These are phyloP conservation scores for Nymphalis c-album DNA, from an alignment of 2,888 invertebrate species.

Conservation along the genomic window DNA sequence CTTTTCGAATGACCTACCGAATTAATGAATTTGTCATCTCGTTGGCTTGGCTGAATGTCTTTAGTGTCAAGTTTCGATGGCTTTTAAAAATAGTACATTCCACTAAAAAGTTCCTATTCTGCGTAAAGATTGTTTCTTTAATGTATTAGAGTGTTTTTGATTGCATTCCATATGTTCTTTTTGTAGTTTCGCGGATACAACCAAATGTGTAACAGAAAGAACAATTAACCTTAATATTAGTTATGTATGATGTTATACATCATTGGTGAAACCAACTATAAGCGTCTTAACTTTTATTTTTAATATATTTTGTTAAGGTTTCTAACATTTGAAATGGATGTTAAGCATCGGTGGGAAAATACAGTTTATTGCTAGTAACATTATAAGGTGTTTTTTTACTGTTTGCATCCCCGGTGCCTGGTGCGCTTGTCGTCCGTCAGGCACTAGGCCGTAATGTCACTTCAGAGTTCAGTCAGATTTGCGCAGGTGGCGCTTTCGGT, in stretches of 20 bases:
- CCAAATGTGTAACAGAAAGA: too few species aligned
- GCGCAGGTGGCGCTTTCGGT: conserved; percentile 62
- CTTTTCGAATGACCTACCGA: conserved; percentile 69
- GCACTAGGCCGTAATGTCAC: conserved; percentile 34
- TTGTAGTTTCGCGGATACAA: too few species aligned
- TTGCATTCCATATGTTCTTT: too few species aligned
- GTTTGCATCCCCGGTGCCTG: conserved; percentile 27
- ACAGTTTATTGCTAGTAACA: conserved; percentile 24
- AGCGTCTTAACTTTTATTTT: too few species aligned
- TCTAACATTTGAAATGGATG: neutral
- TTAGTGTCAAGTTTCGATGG: conserved; percentile 17
- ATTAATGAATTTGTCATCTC: conserved; percentile 65
- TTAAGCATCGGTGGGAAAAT: conserved; percentile 18
- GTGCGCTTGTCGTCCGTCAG: conserved; percentile 28
- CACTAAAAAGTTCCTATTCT: neutral
- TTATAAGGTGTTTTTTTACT: conserved; percentile 17
- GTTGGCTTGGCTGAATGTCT: conserved; percentile 54
- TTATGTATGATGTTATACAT: too few species aligned
- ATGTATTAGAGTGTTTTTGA: neutral
- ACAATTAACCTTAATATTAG: too few species aligned
- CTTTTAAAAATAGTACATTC: neutral
- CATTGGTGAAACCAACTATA: too few species aligned
- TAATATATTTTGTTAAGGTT: neutral
- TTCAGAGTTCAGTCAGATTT: conserved; percentile 48
- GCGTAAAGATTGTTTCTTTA: neutral